Evolutionary conservation across 2,888 invertebrate genomes (phyloP).

Genomic region (Heliothis peltigera): DNA sequence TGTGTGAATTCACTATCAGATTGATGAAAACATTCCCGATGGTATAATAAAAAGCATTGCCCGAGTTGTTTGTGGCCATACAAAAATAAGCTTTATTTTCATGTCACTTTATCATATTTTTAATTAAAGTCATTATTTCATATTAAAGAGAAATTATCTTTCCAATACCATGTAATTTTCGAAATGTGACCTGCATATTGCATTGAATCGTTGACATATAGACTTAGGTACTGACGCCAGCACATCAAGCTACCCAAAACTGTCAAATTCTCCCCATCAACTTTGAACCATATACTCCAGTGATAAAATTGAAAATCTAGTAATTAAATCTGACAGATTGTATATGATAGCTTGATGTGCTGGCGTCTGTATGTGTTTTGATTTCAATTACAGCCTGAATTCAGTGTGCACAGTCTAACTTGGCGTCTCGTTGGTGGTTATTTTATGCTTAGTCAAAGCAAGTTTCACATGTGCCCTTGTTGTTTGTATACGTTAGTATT

Average conservation of each 20-base stretch:
- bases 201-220: slow-evolving; percentile 28
- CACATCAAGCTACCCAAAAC: too few relatives aligned
- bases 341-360: too few relatives aligned
- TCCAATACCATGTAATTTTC: slow-evolving; percentile 8
- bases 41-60: background rate
- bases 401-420: background rate
- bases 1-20: background rate
- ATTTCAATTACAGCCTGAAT: slow-evolving; percentile 15
- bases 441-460: too few relatives aligned
- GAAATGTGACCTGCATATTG: slow-evolving; percentile 12
- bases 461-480: background rate
- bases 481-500: too few relatives aligned
- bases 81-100: slow-evolving; percentile 2
- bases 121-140: slow-evolving; percentile 10
- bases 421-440: too few relatives aligned
- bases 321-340: too few relatives aligned
- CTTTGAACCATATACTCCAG: too few relatives aligned
- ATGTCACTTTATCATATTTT: slow-evolving; percentile 9
- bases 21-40: slow-evolving; percentile 1
- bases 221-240: too few relatives aligned
- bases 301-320: too few relatives aligned
- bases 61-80: background rate
- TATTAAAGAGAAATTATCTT: slow-evolving; percentile 11
- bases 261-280: too few relatives aligned
- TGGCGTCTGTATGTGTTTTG: too few relatives aligned